A percentile compares a stretch with the other conserved stretches of the same genome.
Evolutionary conservation across 2,113 vertebrate genomes (phyloP).

Genomic region (Perca schrenkii): DNA sequence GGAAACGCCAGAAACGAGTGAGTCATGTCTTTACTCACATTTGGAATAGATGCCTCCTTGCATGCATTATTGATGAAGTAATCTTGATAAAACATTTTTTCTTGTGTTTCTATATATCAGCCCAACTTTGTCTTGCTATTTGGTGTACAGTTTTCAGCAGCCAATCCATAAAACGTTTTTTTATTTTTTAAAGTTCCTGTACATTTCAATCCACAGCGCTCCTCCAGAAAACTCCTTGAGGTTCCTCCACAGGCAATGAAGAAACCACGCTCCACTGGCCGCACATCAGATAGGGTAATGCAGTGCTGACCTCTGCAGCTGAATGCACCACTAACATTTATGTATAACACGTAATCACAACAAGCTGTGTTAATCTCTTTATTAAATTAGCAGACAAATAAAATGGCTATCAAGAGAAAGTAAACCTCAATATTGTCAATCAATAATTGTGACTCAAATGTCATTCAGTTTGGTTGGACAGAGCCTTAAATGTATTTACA

Average conservation of each 20-base stretch:
- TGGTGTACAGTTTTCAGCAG: neutral
- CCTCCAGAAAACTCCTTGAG: constrained; percentile 89
- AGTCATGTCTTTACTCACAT: constrained; percentile 31
- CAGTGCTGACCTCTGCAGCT: constrained; percentile 63
- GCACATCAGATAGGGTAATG: constrained; percentile 87
- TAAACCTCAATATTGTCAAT: neutral
- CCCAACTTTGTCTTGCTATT: neutral
- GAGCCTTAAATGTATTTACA: neutral
- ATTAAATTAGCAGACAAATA: neutral
- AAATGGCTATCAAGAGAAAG: neutral
- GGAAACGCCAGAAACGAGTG: constrained; percentile 93
- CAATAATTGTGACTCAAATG: neutral
- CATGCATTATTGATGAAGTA: neutral
- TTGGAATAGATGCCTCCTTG: neutral
- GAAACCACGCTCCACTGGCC: constrained; percentile 88
- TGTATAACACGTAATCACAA: neutral
- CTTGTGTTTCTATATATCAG: neutral
- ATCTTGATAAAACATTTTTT: neutral
- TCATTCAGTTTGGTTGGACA: neutral
- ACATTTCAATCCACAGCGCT: constrained; percentile 83
- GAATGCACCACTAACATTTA: constrained; percentile 1
- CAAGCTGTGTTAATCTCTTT: no score
- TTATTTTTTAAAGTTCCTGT: neutral
- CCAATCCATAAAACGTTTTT: neutral
- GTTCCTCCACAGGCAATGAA: constrained; percentile 87